These are phyloP conservation scores for Rhamphomyia laevipes DNA, from an alignment of 2,888 invertebrate genomes.

Conservation along the genomic window DNA sequence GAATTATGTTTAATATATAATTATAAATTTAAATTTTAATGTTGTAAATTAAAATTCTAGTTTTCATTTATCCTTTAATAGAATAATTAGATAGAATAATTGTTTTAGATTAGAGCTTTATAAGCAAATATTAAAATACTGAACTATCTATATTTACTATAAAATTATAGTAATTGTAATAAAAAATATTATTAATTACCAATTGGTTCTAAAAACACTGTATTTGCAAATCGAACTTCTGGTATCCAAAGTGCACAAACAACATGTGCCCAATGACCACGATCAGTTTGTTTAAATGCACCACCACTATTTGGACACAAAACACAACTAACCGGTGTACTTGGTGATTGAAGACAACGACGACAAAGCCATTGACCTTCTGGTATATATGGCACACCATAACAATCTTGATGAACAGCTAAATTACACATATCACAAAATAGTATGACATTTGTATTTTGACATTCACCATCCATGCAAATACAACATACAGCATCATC, in stretches of 20 bases:
- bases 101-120: neutral
- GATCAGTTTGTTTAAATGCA: conserved; percentile 96
- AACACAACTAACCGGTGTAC: conserved; percentile 91
- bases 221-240: conserved; percentile 95
- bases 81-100: too few species aligned
- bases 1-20: neutral
- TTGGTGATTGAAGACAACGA: conserved; percentile 91
- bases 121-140: too few species aligned
- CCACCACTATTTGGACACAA: conserved; percentile 96
- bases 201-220: conserved; percentile 94
- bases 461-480: conserved; percentile 97
- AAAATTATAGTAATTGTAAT: neutral
- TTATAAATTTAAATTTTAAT: too few species aligned
- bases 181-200: conserved; percentile 35
- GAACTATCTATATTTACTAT: neutral
- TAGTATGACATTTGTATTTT: conserved; percentile 95
- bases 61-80: too few species aligned
- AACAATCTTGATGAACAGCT: conserved; percentile 98
- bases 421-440: conserved; percentile 99
- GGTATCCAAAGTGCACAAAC: conserved; percentile 99
- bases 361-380: conserved; percentile 98
- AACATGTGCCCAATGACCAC: conserved; percentile 94
- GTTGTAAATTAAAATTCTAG: too few species aligned
- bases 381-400: conserved; percentile 89
- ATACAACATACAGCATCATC: conserved; percentile 99